Evolutionary conservation across 2,888 invertebrate species (phyloP), one percentile per base, ranked within the genome.

Genomic region (Drosophila meridiana): DNA sequence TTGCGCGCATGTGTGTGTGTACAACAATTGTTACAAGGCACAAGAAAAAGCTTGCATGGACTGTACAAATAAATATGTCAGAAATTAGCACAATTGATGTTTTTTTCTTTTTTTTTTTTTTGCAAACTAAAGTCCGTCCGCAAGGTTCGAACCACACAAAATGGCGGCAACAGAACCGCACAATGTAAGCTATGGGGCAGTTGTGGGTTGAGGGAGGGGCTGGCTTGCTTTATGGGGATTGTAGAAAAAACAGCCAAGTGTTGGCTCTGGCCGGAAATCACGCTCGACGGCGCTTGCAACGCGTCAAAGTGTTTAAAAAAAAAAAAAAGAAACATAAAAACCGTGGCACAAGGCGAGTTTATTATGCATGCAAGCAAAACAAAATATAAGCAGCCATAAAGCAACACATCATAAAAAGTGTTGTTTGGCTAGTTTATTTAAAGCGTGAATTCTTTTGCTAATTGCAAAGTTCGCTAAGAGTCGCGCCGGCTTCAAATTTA

Each of bases 211-310:
- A 34, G 40, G 6, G 14, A 6, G 1, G 13, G 3, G n/a, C 3
- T 3, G 30, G 3, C 9, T n/a, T 9, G 45, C n/a, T 28, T 30
- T 1, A 36, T 14, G 53, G 38, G 40, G 32, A 55, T 4, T 26
- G 30, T 11, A 32, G 30, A 26, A 56, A 38, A 38, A 67, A 62
- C 13, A 58, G 59, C 66, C 64, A 79, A 78, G 78, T 71, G 80
- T 58, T 78, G 76, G 62, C 59, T 69, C 71, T 80, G 80, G 74
- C 82, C 88, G 87, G 87, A 90, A 90, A 80, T 87, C 79, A 81
- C 84, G 90, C 83, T 80, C 72, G 62, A 62, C 72, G 65, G 69
- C 72, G 45, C 75, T 59, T 48, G 67, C 61, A 72, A 53, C 69
- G 67, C 78, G 72, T 58, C 67, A 77, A 87, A 87, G 76, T 76